phyloP scores from a whole-genome alignment of 2,888 invertebrate genomes.

The Vandiemenella viatica region DNA sequence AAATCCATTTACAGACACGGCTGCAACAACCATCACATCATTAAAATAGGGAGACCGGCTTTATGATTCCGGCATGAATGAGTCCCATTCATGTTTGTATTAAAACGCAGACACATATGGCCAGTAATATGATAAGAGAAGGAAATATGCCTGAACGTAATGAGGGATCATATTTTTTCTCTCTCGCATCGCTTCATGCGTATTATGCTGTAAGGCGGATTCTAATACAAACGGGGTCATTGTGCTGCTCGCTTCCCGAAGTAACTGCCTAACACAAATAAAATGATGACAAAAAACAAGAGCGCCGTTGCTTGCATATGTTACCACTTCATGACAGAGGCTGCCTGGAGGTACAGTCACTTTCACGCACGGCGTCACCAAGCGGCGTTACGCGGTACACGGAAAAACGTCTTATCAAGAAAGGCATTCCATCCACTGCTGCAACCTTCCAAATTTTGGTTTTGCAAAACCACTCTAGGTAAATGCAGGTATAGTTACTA shows the following conservation, averaged over 20 bases:
- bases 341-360: not conserved
- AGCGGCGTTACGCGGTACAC: too few relatives aligned
- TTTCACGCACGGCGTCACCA: too few relatives aligned
- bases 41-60: not conserved
- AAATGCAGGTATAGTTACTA: too few relatives aligned
- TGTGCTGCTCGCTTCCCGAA: conserved; percentile 7
- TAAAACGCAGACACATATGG: conserved; percentile 3
- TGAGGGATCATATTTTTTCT: conserved; percentile 9
- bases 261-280: conserved; percentile 10
- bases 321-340: conserved; percentile 8
- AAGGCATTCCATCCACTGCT: too few relatives aligned
- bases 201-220: not conserved
- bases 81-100: conserved; percentile 4
- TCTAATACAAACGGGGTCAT: conserved; percentile 8
- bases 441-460: too few relatives aligned
- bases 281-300: conserved; percentile 5
- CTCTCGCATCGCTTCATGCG: not conserved
- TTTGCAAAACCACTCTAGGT: too few relatives aligned
- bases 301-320: conserved; percentile 9
- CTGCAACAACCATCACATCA: not conserved
- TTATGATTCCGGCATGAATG: conserved; percentile 2
- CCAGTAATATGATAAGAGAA: conserved; percentile 10
- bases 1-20: not conserved
- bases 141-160: conserved; percentile 11
- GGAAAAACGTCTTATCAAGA: too few relatives aligned